phyloP scores from a whole-genome alignment of 2,888 invertebrate species.

The Nomada lathburiana region DNA sequence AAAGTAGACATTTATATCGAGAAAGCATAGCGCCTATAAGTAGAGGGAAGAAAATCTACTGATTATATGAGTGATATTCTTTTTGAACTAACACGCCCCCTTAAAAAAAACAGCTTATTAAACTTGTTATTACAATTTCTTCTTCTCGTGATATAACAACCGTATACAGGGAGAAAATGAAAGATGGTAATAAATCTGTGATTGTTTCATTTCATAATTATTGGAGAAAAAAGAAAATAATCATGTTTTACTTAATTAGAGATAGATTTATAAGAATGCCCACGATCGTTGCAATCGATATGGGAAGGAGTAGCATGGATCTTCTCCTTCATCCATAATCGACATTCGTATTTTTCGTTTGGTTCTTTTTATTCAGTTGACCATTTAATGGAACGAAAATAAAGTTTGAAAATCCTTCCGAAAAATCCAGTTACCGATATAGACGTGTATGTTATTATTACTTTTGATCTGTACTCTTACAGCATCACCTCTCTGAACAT shows the following conservation, averaged over 20 bases:
- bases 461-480: conserved; percentile 34
- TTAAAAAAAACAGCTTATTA: conserved; percentile 14
- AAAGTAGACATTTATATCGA: conserved; percentile 25
- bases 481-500: conserved; percentile 36
- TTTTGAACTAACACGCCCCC: conserved; percentile 26
- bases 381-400: conserved; percentile 22
- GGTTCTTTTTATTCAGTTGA: conserved; percentile 1
- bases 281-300: conserved; percentile 21
- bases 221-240: conserved; percentile 15
- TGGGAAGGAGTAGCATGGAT: conserved; percentile 13
- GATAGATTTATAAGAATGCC: conserved; percentile 9
- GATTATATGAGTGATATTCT: conserved; percentile 40
- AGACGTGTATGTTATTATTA: conserved; percentile 29
- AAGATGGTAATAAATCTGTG: conserved; percentile 57
- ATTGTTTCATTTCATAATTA: conserved; percentile 50
- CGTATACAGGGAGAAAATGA: conserved; percentile 30
- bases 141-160: conserved; percentile 41
- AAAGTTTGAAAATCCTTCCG: conserved; percentile 32
- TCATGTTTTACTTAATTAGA: conserved; percentile 20
- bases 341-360: conserved; percentile 22
- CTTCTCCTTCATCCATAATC: conserved; percentile 28
- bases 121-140: conserved; percentile 35
- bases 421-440: conserved; percentile 23
- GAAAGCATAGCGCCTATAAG: conserved; percentile 4
- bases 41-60: conserved; percentile 17